These are phyloP conservation scores for Entomyzon cyanotis DNA, from an alignment of 2,113 vertebrate genomes.

Conservation along the genomic window DNA sequence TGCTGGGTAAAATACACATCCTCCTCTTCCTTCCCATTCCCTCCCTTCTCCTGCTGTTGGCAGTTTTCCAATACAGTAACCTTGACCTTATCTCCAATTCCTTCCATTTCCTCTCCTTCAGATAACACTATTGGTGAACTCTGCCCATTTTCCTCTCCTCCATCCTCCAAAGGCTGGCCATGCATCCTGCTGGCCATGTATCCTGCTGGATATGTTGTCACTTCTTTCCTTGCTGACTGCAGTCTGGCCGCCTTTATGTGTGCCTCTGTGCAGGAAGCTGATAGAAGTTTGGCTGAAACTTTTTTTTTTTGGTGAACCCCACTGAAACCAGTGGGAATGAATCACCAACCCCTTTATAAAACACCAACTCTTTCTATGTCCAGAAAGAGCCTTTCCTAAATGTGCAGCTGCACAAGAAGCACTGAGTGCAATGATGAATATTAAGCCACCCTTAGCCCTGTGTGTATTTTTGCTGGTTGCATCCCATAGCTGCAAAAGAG, in stretches of 20 bases:
- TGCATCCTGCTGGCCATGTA: conserved; percentile 16
- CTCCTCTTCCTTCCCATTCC: conserved; percentile 27
- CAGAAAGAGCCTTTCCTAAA: neutral
- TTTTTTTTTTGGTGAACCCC: neutral
- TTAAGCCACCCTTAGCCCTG: neutral
- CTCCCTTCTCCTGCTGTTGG: conserved; percentile 5
- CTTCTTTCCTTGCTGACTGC: neutral
- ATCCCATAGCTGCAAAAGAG: neutral
- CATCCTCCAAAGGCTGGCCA: neutral
- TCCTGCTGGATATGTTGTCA: conserved; percentile 43
- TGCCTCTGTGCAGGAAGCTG: neutral
- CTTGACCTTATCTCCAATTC: conserved; percentile 34
- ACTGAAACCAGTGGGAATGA: neutral
- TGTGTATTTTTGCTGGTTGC: neutral
- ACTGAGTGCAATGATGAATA: neutral
- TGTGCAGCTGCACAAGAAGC: neutral
- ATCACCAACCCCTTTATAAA: neutral
- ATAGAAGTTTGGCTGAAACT: neutral
- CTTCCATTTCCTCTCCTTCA: conserved; percentile 41
- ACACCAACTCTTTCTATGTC: neutral
- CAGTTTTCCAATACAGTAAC: conserved; percentile 30
- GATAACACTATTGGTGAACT: neutral
- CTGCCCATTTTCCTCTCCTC: conserved; percentile 3
- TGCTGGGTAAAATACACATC: conserved; percentile 20
- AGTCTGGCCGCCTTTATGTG: neutral